Base-by-base conservation (phyloP, 2,888 invertebrate species). In the Nasonovia ribisnigri region DNA sequence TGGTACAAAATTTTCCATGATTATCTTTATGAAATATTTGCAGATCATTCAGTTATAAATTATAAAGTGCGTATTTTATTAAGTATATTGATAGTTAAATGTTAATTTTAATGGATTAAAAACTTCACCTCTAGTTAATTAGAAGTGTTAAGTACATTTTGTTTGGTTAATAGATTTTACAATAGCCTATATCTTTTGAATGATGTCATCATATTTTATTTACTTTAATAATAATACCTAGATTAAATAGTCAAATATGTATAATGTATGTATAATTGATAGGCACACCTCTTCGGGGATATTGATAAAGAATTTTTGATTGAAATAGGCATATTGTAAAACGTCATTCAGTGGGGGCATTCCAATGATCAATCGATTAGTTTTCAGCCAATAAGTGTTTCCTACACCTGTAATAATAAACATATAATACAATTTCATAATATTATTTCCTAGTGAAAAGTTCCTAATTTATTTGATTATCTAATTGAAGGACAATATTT, bases 281-380 rank as follows among this genome's bases (percentile, higher is more conserved):
- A 92, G 48, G 36, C 84, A 43, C 86, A 87, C 90, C 90, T 93
- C 43, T 67, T 93, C 26, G 87, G 36, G 8, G 29, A 86, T 90
- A 90, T 77, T 86, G 93, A 93, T 93, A 93, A 93, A 86, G 84
- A 60, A 42, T 67, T 86, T 60, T 60, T 36, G 77, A 93, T 90
- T 86, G n/a, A 77, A 77, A 67, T 92, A 46, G 46, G 46, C 11
- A 48, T 92, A 88, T 84, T 84, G 24, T 60, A 90, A 90, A 86
- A 87, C 13, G 20, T 90, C 20, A 90, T 86, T 90, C 51, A 93
- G 93, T 84, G 90, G 93, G 93, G 90, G 86, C n/a, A 86, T 87
- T 93, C 90, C 84, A 87, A 93, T 90, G 90, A 93, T 93, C 90
- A 93, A 46, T 93, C 29, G 10, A 93, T 90, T 90, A 46, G 93